phyloP scores from a whole-genome alignment of 2,797 vertebrate species.

The Triplophysa yarkandensis region DNA sequence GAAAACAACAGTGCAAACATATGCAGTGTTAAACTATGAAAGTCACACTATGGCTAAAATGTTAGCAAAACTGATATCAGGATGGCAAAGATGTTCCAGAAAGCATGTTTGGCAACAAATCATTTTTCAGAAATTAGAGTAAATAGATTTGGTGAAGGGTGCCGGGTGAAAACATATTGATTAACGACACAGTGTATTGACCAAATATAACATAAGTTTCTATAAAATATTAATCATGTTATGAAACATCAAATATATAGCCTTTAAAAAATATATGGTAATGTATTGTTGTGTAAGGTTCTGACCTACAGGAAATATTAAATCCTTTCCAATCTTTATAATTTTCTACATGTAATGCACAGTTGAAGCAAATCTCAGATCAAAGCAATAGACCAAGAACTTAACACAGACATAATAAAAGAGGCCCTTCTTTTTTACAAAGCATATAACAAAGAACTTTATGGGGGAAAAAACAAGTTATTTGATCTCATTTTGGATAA shows the following conservation, averaged over 20 bases:
- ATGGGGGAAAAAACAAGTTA: not conserved
- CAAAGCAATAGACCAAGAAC: conserved; percentile 16
- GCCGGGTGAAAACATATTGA: too few species aligned
- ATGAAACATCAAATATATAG: not conserved
- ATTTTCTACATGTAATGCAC: not conserved
- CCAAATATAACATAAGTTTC: too few species aligned
- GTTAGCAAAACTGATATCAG: not conserved
- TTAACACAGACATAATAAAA: not conserved
- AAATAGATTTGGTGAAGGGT: not conserved
- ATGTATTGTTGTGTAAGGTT: too few species aligned
- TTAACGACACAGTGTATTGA: too few species aligned
- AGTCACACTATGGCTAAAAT: not conserved
- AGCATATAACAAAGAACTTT: not conserved
- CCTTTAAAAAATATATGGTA: too few species aligned
- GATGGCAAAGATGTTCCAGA: not conserved
- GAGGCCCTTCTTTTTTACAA: not conserved
- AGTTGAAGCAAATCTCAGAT: conserved; percentile 22
- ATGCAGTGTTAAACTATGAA: not conserved
- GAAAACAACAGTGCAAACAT: too few species aligned
- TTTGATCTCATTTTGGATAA: not conserved
- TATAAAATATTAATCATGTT: too few species aligned
- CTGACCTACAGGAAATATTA: too few species aligned
- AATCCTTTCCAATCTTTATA: too few species aligned
- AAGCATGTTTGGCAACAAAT: not conserved
- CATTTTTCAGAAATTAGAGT: not conserved